phyloP scores from a whole-genome alignment of 1,140 invertebrate species.

The Nephotettix cincticeps region DNA sequence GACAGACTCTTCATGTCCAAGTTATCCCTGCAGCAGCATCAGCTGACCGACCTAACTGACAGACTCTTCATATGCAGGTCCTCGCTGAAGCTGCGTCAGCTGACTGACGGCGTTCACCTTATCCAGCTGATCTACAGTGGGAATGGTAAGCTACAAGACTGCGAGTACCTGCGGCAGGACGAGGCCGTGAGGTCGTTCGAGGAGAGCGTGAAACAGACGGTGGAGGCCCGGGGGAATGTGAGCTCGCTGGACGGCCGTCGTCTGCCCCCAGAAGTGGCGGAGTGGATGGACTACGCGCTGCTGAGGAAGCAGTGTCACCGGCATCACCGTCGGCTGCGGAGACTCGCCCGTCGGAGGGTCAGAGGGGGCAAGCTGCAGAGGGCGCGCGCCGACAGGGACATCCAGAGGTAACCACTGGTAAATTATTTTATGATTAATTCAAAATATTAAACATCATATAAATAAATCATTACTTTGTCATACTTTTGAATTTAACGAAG shows the following conservation, averaged over 20 bases:
- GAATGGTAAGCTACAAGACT: slow-evolving; percentile 58
- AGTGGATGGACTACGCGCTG: slow-evolving; percentile 43
- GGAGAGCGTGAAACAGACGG: slow-evolving; percentile 54
- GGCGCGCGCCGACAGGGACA: slow-evolving; percentile 8
- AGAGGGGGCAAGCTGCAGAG: not conserved
- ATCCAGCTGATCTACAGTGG: slow-evolving; percentile 66
- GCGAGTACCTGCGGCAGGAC: slow-evolving; percentile 59
- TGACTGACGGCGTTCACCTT: slow-evolving; percentile 62
- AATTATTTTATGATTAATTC: too few species aligned
- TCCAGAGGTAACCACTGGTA: slow-evolving; percentile 16
- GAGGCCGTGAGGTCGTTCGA: slow-evolving; percentile 56
- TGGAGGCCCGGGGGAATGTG: slow-evolving; percentile 52
- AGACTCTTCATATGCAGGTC: slow-evolving; percentile 44
- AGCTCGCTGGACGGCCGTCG: slow-evolving; percentile 40
- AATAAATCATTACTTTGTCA: too few species aligned
- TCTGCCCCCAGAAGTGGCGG: slow-evolving; percentile 51
- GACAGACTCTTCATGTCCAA: too few species aligned
- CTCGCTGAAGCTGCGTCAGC: slow-evolving; percentile 60
- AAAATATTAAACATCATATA: too few species aligned
- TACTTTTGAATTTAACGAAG: too few species aligned
- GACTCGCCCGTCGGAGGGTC: slow-evolving; percentile 21
- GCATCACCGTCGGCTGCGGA: slow-evolving; percentile 33
- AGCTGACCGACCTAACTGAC: too few species aligned
- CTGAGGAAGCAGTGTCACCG: slow-evolving; percentile 31
- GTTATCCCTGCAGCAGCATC: too few species aligned